phyloP scores from a whole-genome alignment of 2,113 vertebrate genomes.

The Furnarius figulus region DNA sequence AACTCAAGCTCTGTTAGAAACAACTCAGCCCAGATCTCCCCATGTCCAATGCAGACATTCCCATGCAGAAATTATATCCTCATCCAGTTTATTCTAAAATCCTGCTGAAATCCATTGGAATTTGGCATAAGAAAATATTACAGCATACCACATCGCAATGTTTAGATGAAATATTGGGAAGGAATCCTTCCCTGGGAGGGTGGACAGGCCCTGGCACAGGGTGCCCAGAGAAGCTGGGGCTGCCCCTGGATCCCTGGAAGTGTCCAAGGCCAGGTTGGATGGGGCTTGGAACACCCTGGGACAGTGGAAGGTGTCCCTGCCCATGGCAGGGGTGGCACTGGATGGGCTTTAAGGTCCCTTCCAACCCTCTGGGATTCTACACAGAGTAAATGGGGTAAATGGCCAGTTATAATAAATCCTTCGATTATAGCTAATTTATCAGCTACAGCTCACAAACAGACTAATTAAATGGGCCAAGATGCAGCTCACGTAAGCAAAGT shows the following conservation, averaged over 20 bases:
- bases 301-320: not conserved
- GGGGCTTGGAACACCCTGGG: not conserved
- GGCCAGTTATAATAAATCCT: not conserved
- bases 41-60: not conserved
- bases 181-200: fast-evolving
- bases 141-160: not conserved
- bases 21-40: not conserved
- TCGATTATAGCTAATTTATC: not conserved
- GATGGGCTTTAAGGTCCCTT: fast-evolving
- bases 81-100: not conserved
- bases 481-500: not conserved
- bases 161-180: not conserved
- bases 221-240: not conserved
- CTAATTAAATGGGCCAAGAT: not conserved
- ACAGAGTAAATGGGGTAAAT: not conserved
- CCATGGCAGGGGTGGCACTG: not conserved
- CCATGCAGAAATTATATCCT: not conserved
- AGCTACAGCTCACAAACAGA: not conserved
- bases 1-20: not conserved
- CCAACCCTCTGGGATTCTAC: too few relatives aligned
- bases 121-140: not conserved
- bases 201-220: not conserved
- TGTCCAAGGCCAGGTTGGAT: not conserved
- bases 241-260: not conserved
- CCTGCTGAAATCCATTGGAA: not conserved